A percentile compares a stretch with the other conserved stretches of the same genome.
Conservation (phyloP, 2,888 invertebrate species). For the Xestia rhomboidea region DNA sequence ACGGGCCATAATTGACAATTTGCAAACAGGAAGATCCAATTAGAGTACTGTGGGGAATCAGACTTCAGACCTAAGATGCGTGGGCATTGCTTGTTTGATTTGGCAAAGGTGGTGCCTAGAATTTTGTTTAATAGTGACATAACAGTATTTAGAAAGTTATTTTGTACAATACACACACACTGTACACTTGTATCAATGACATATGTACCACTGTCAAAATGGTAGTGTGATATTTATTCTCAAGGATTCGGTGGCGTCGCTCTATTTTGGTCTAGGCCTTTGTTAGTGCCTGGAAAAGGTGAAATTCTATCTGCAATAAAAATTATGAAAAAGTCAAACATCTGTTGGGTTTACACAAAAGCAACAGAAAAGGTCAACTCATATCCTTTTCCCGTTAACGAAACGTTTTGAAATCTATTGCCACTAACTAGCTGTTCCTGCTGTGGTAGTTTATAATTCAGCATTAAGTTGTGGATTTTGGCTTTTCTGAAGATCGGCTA, state of each 20-base stretch:
- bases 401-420: neutral
- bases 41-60: constrained; percentile 27
- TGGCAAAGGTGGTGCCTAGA: no score
- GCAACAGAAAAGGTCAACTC: neutral
- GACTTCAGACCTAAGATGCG: constrained; percentile 22
- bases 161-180: no score
- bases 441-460: no score
- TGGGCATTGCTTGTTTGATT: constrained; percentile 14
- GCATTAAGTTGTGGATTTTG: neutral
- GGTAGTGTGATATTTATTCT: neutral
- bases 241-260: no score
- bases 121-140: no score
- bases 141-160: no score
- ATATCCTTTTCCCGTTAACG: neutral
- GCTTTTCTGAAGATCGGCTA: neutral
- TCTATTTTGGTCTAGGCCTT: no score
- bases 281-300: neutral
- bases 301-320: neutral
- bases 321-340: neutral
- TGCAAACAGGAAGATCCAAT: constrained; percentile 53
- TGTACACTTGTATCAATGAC: no score
- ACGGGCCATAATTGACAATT: constrained; percentile 52
- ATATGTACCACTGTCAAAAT: neutral
- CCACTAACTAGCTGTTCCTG: no score
- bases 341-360: neutral